phyloP scores from a whole-genome alignment of 2,113 vertebrate species.

The Heteronetta atricapilla region DNA sequence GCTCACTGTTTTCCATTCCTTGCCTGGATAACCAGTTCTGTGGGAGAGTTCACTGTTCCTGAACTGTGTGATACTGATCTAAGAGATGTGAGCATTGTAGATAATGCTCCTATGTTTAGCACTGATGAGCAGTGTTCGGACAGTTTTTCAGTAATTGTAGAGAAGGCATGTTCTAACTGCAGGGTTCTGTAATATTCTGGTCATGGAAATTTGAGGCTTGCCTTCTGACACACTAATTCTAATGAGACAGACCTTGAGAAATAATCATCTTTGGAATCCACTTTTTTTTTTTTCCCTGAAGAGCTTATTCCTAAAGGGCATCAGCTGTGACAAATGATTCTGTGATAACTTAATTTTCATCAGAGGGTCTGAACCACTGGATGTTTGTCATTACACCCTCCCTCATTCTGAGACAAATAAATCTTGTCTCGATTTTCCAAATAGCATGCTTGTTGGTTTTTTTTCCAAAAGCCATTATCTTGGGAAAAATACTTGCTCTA shows the following conservation, averaged over 20 bases:
- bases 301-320: background rate
- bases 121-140: background rate
- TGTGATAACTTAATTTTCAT: background rate
- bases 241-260: background rate
- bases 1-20: background rate
- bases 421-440: background rate
- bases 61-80: background rate
- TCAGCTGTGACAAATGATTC: background rate
- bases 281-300: background rate
- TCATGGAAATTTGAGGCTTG: background rate
- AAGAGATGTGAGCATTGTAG: background rate
- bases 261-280: background rate
- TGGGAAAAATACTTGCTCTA: background rate
- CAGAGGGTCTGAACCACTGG: background rate
- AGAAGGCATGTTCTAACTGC: background rate
- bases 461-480: background rate
- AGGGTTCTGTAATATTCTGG: background rate
- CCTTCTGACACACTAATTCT: background rate
- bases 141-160: background rate
- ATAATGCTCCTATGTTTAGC: background rate
- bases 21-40: background rate
- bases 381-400: background rate
- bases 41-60: background rate
- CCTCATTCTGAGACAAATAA: background rate
- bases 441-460: background rate